A percentile compares a stretch with the other conserved stretches of the same genome.
Evolutionary conservation across 1,140 invertebrate species (phyloP).

Genomic region (Atopsyche davidsoni): DNA sequence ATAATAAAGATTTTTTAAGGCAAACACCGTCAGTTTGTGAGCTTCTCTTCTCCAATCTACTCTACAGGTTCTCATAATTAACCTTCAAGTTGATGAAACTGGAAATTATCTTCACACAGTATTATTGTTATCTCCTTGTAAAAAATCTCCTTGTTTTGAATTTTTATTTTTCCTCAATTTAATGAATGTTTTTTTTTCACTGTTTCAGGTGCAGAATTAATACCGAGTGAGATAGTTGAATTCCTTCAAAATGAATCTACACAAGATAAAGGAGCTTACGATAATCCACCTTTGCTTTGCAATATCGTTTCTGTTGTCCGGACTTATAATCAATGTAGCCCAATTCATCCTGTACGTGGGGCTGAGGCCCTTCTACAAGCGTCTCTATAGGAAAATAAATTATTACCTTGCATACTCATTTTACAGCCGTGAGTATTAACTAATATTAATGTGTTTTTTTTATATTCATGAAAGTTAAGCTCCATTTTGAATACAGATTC

Average conservation of each 20-base stretch:
- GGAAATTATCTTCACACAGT: no score
- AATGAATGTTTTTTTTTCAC: no score
- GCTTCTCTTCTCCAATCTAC: no score
- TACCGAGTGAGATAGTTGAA: not conserved
- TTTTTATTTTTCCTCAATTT: no score
- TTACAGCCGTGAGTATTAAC: constrained; percentile 78
- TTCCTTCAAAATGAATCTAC: constrained; percentile 51
- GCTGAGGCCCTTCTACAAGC: constrained; percentile 67
- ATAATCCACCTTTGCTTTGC: constrained; percentile 74
- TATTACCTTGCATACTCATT: constrained; percentile 86
- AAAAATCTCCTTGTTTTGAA: no score
- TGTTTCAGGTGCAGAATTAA: not conserved
- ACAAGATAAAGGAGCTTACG: constrained; percentile 55
- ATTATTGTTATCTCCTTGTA: no score
- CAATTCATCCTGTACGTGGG: constrained; percentile 72
- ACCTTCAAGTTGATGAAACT: no score
- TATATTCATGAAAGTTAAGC: no score
- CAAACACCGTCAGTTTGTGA: no score
- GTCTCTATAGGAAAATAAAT: constrained; percentile 81
- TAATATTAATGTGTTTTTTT: constrained; percentile 18
- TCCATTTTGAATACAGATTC: no score
- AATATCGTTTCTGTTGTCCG: constrained; percentile 85
- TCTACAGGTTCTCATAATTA: no score
- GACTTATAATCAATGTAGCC: constrained; percentile 77
- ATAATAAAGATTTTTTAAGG: no score